phyloP scores from a whole-genome alignment of 30 jellyfish, hydroid and myxozoan genomes.

The Chrysaora quinquecirrha region DNA sequence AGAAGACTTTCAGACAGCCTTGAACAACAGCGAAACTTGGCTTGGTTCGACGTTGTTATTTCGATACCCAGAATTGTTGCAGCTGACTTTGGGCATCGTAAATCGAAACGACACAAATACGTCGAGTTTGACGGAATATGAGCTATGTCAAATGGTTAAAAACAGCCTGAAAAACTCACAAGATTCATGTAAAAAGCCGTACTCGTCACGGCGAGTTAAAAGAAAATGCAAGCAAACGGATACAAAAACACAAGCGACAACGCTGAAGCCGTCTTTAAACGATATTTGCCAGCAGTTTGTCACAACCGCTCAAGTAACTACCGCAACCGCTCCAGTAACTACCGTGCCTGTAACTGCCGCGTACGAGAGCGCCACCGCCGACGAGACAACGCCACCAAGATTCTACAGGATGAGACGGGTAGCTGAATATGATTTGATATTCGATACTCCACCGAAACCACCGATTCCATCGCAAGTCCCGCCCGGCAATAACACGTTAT shows the following conservation, averaged over 20 bases:
- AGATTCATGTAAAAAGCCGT: background rate
- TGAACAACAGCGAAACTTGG: background rate
- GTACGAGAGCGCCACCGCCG: background rate
- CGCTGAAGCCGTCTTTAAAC: background rate
- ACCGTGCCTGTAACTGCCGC: background rate
- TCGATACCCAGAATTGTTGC: background rate
- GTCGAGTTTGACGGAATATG: constrained; percentile 7
- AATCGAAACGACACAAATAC: background rate
- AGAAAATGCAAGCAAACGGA: background rate
- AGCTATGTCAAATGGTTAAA: background rate
- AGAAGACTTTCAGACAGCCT: background rate
- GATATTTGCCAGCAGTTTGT: background rate
- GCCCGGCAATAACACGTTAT: background rate
- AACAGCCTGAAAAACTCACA: background rate
- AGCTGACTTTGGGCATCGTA: background rate
- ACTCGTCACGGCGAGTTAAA: background rate
- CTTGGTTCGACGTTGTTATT: background rate
- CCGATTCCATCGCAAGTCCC: background rate
- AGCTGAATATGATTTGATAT: background rate
- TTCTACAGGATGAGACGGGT: background rate
- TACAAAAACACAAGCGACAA: background rate
- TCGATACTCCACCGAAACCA: background rate
- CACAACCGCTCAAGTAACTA: background rate
- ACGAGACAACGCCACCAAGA: background rate
- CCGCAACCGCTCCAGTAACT: background rate